Evolutionary conservation across 2,888 invertebrate species (phyloP), one percentile per base, ranked within the genome.

Genomic region (Drosophila vallismaia): DNA sequence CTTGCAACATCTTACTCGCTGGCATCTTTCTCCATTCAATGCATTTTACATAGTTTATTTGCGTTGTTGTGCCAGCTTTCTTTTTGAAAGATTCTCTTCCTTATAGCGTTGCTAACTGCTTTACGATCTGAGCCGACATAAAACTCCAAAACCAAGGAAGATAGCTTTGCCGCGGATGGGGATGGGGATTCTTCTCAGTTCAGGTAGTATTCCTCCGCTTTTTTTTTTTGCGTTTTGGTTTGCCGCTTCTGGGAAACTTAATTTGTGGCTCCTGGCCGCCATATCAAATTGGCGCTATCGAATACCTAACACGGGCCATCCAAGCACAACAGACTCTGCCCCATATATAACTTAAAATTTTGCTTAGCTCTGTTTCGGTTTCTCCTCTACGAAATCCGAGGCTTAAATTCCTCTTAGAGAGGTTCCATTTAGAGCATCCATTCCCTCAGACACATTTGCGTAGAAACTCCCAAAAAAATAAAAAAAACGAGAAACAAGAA

Each of bases 271-370:
- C 74, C 85, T 77, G 77, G 70, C 74, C 68, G 67, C 53, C 75
- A 86, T 78, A 79, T 77, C 74, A 80, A 85, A 85, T 84, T 84
- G 87, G 88, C 85, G 85, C 79, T 83, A 87, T 87, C 85, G 79
- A 79, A 88, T 85, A 82, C 75, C 67, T 60, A 67, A 67, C 64
- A 58, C 52, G 44, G 45, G 9, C 57, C 64, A 68, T 49, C 68
- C 53, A 68, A 67, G 63, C 53, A 64, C 44, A 53, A 28, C 38
- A 40, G 45, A 57, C 51, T 33, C 45, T 84, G 84, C 72, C 67
- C 80, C 78, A 83, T 67, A 79, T 78, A 76, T 77, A 67, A 62
- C 72, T 70, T 64, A 56, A 79, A 85, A 79, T 85, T 75, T 75
- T 76, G 85, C 82, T 85, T 85, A 85, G 82, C 72, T 81, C 12